These are phyloP conservation scores for Olivierus martensii DNA, from an alignment of 1,140 invertebrate genomes.

Conservation along the genomic window DNA sequence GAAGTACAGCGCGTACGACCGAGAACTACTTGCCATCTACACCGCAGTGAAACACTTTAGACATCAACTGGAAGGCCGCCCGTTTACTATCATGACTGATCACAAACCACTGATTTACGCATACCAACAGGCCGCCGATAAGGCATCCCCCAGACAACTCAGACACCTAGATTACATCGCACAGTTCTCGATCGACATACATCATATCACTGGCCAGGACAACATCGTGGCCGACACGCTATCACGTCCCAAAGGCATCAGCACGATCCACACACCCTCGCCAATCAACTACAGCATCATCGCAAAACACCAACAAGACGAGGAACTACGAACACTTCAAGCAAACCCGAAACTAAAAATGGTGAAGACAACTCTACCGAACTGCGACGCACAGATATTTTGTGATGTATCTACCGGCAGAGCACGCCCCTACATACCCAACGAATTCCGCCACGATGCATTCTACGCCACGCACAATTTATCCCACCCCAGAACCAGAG, in stretches of 20 bases:
- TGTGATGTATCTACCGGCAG: constrained; percentile 4
- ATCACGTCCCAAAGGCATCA: too few species aligned
- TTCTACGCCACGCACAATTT: constrained; percentile 8
- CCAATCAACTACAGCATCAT: background rate
- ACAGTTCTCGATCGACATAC: constrained; percentile 27
- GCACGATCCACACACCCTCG: background rate
- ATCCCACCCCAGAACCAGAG: background rate
- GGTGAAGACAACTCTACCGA: background rate
- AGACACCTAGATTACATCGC: constrained; percentile 27
- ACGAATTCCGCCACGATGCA: background rate
- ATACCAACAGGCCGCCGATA: constrained; percentile 10
- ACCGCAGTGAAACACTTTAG: constrained; percentile 15
- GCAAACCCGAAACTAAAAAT: background rate
- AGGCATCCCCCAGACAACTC: background rate
- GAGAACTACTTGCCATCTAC: background rate
- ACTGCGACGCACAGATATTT: background rate
- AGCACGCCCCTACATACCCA: constrained; percentile 5
- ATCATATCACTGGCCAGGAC: constrained; percentile 26
- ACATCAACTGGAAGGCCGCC: constrained; percentile 20
- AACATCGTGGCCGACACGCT: constrained; percentile 22
- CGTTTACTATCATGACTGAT: constrained; percentile 4
- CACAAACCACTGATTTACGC: constrained; percentile 22
- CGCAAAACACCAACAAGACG: too few species aligned
- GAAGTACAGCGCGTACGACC: background rate
- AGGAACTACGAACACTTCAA: too few species aligned